Base-by-base conservation (phyloP, 2,797 vertebrate genomes). In the Anniella stebbinsi region DNA sequence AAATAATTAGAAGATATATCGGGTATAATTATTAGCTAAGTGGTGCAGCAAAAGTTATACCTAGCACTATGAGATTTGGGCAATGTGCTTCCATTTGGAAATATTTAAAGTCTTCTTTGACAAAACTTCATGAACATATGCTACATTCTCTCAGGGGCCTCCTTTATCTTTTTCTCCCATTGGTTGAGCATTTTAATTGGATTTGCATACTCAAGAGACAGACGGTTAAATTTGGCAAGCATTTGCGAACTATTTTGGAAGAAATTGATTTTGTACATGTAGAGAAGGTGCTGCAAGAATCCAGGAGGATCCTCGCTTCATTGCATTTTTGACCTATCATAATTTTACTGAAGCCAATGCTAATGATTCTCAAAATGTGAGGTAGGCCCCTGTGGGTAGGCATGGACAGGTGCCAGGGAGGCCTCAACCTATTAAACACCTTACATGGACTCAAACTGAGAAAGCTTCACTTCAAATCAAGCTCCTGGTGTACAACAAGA, bases 151-250 rank as follows among this genome's bases (percentile, higher is more conserved):
- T 87, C 84, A 78, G 38, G 80, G 73, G 38, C 73, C 54, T 72
- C 66, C 84, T 89, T 89, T 89, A 78, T 83, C 28, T 89, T 72
- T 54, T 51, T 57, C 41, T 41, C 78, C 85, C 60, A 84, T 66
- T 87, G 73, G 51, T 38, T 76, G 48, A 83, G n/a, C 33, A 81
- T 89, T 92, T 84, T 89, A 92, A 89, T 84, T 87, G 78, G 80
- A 83, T 92, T 89, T 92, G 41, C 72, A 87, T 78, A 87, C 80
- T 87, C 80, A 81, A 67, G 90, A 88, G 88, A 80, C 18, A 69
- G 73, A 57, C 60, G 72, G 78, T 86, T 84, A 89, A 84, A 69
- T 87, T 87, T 87, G 80, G 73, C 80, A 89, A 78, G 80, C 33
- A 57, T 77, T 80, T 86, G 77, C 36, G 69, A 76, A 87, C 23